Evolutionary conservation across 2,113 vertebrate species (phyloP), one percentile per base, ranked within the genome.

Genomic region (Callocephalon fimbriatum): DNA sequence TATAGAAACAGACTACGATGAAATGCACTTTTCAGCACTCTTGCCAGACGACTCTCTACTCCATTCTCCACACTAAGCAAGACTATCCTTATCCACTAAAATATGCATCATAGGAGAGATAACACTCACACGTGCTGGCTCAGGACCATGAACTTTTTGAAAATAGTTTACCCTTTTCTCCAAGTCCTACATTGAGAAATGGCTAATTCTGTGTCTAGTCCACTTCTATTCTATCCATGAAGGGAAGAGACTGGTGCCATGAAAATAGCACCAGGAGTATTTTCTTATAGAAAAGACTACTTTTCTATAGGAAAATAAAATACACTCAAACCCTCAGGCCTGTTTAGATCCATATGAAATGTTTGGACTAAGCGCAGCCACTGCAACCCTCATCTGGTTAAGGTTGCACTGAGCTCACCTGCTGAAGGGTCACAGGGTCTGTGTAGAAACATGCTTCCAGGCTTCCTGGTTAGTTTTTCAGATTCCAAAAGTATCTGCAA

Each of bases 361-460:
- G 6, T n/a, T 31, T 58, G 35, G 48, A 70, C 13, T 26, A 16
- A 42, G 25, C 14, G 15, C 35, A 74, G 31, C 27, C 71, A 51
- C 71, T 48, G 37, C 54, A 72, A 9, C 14, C 8, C 29, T 72
- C 58, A 56, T 26, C 53, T 53, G 45, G 17, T 79, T 61, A 51
- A 59, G 48, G 21, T 1, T 56, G 32, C 15, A 6, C 35, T 40
- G 75, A 82, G 27, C 42, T 75, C 51, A 37, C 25, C 18, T 42
- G 25, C 38, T 0, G 0, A 82, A 83, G 38, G 10, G 20, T 45
- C 9, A 1, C 47, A 59, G 26, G 27, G 15, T 74, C 25, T 42
- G 8, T 31, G 70, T 78, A 75, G 53, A 62, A 90, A 56, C 0
- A 1, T 31, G 17, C 32, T 88, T 90, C 40, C 48, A 73, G 31